Base-by-base conservation (phyloP, 2,888 invertebrate species). In the Stenoptilia bipunctidactyla region DNA sequence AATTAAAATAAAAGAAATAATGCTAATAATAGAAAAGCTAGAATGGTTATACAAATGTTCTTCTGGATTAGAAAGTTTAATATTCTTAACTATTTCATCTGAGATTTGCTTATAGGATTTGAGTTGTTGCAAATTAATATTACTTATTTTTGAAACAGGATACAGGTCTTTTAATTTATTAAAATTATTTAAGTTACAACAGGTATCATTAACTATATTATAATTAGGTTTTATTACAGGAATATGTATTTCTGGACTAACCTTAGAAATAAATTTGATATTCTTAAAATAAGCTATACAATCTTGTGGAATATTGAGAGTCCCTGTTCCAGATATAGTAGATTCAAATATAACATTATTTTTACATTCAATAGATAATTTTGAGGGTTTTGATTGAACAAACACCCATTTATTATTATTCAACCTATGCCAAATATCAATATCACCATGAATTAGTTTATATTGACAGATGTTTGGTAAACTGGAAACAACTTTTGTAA, bases 61-160 rank as follows among this genome's bases (percentile, higher is more conserved):
- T 20, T 20, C 4, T 20, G 20, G 20, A 20, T 20, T 8, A 5
- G 8, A 5, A 5, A 20, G 8, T 5, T 20, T 20, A 5, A 20
- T 8, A 20, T 20, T 20, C 3, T 20, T 20, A 3, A 20, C 3
- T 5, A 20, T 20, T 3, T 20, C 20, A 20, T 20, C 20, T 20
- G 20, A 5, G 4, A 5, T 20, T 5, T 3, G 4, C 8, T 20
- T 20, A 20, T 5, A 20, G 8, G 3, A 20, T 20, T 20, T 20
- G 8, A 20, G 20, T 20, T 20, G 20, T 5, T 20, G 3, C 35
- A 49, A 40, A 44, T 47, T 1, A 30, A 41, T 40, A 53, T 55
- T 1, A 52, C 47, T 13, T 61, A 65, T 1, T 61, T 62, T 30
- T 74, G 75, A 1, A 61, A 48, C 4, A 56, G 52, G 33, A 74